Conservation (phyloP, 2,797 vertebrate genomes). For the Pampus argenteus region DNA sequence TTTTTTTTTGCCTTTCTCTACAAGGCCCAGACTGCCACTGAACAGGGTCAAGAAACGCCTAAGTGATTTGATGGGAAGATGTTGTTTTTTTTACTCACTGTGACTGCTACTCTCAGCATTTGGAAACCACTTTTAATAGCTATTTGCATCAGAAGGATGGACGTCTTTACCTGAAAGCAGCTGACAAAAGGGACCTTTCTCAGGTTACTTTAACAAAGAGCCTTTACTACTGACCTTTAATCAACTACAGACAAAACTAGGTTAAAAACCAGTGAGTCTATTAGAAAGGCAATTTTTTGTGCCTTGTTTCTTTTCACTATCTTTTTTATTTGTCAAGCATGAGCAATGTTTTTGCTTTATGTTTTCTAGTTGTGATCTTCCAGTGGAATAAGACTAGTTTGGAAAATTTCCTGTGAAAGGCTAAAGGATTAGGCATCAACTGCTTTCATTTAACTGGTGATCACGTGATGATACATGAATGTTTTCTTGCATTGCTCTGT, state of each 20-base stretch:
- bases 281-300: slow-evolving; percentile 57
- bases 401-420: neutral
- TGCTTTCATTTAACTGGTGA: neutral
- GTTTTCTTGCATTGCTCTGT: slow-evolving; percentile 38
- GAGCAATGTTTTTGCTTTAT: slow-evolving; percentile 12
- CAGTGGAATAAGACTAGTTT: slow-evolving; percentile 3
- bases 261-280: slow-evolving; percentile 42
- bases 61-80: slow-evolving; percentile 16
- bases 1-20: slow-evolving; percentile 44
- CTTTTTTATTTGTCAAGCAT: slow-evolving; percentile 46
- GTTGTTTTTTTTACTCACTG: slow-evolving; percentile 66
- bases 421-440: slow-evolving; percentile 5
- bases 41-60: slow-evolving; percentile 57
- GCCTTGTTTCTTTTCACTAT: slow-evolving; percentile 70
- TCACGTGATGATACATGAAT: slow-evolving; percentile 42
- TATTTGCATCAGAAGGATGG: slow-evolving; percentile 53
- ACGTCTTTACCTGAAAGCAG: slow-evolving; percentile 52
- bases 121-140: slow-evolving; percentile 51
- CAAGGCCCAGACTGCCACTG: slow-evolving; percentile 42
- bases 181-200: slow-evolving; percentile 64
- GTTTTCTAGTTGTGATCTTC: slow-evolving; percentile 17
- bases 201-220: slow-evolving; percentile 77
- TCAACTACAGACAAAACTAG: slow-evolving; percentile 49
- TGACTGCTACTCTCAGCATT: slow-evolving; percentile 65
- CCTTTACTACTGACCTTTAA: slow-evolving; percentile 72